Percentiles rank a stretch among this genome's conserved stretches.
Conservation (phyloP, 1,140 invertebrate species). For the Heliconius himera region DNA sequence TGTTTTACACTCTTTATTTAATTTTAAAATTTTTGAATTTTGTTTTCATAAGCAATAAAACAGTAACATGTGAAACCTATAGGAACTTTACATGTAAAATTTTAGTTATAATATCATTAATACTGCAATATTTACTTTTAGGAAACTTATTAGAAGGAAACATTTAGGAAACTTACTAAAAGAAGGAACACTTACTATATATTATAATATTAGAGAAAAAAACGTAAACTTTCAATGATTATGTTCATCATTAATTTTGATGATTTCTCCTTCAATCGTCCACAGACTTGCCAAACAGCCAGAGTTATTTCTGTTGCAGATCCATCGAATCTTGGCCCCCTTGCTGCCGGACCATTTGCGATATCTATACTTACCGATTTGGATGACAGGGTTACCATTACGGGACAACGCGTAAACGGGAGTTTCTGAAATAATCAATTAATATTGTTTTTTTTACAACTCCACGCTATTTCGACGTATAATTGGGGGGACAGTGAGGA, state of each 20-base stretch:
- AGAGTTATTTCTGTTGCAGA: conserved; percentile 44
- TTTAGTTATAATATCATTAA: too few species aligned
- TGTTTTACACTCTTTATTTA: too few species aligned
- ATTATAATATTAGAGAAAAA: not conserved
- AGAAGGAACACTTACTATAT: too few species aligned
- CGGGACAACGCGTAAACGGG: conserved; percentile 37
- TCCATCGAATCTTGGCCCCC: conserved; percentile 47
- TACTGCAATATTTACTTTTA: too few species aligned
- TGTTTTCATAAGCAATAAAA: too few species aligned
- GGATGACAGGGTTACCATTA: conserved; percentile 45
- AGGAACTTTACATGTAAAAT: too few species aligned
- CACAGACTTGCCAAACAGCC: conserved; percentile 50
- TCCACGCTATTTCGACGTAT: too few species aligned
- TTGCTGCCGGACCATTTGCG: conserved; percentile 53
- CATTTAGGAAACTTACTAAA: too few species aligned
- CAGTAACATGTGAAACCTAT: too few species aligned
- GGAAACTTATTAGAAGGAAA: too few species aligned
- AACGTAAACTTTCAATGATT: conserved; percentile 39
- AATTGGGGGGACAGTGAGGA: too few species aligned
- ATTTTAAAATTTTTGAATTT: too few species aligned
- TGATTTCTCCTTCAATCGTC: conserved; percentile 45
- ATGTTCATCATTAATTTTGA: conserved; percentile 41
- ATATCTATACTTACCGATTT: conserved; percentile 49
- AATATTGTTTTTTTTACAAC: not conserved
- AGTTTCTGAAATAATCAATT: conserved; percentile 36